Conservation (phyloP, 2,888 invertebrate genomes). For the Apamea crenata region DNA sequence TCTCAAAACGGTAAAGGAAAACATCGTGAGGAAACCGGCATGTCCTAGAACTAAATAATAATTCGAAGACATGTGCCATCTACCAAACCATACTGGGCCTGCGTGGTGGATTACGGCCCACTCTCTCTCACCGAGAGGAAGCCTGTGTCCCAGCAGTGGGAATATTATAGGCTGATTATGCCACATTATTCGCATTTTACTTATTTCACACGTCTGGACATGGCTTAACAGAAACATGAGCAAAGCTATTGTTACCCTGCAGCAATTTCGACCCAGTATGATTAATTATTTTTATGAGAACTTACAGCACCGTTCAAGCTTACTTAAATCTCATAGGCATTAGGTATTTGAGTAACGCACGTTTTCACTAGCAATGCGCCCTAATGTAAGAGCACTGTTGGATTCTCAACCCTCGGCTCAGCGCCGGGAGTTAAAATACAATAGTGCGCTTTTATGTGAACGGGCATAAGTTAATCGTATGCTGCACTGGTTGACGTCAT, state of each 20-base stretch:
- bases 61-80: neutral
- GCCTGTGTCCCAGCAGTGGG: neutral
- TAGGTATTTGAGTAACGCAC: neutral
- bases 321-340: neutral
- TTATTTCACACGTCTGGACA: neutral
- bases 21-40: too few relatives aligned
- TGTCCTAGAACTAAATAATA: too few relatives aligned
- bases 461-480: neutral
- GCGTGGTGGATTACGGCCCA: neutral
- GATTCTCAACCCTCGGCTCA: neutral
- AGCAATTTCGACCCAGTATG: neutral
- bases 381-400: neutral
- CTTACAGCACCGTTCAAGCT: neutral
- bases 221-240: neutral
- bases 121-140: neutral
- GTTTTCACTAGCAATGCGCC: neutral
- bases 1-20: neutral
- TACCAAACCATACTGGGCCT: neutral
- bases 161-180: neutral
- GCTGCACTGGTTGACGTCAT: too few relatives aligned
- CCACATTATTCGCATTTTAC: neutral
- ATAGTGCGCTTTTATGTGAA: neutral
- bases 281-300: neutral
- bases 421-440: neutral
- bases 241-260: neutral